Conservation (phyloP, 2,797 vertebrate species). For the Poecilia picta region DNA sequence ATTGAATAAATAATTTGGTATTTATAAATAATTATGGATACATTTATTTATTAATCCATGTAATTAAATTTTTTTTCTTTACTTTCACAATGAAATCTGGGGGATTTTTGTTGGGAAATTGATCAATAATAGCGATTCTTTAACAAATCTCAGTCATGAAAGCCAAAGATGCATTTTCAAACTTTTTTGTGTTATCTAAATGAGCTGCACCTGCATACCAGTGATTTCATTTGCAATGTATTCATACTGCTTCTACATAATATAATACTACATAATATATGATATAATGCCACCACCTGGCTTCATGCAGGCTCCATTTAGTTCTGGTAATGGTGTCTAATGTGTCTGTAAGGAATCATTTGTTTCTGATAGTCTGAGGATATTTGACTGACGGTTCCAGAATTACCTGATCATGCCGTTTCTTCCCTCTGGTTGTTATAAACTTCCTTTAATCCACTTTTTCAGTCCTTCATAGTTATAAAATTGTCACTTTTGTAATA, state of each 20-base stretch:
- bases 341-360: neutral
- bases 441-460: neutral
- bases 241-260: neutral
- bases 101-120: neutral
- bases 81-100: neutral
- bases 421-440: neutral
- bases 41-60: neutral
- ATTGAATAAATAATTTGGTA: neutral
- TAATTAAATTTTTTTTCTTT: neutral
- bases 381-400: neutral
- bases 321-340: neutral
- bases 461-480: neutral
- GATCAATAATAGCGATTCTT: neutral
- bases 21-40: neutral
- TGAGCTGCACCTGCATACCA: neutral
- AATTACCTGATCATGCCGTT: neutral
- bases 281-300: neutral
- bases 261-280: neutral
- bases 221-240: neutral
- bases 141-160: neutral
- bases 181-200: neutral
- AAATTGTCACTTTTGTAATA: neutral
- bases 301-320: neutral
- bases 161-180: neutral
- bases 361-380: neutral